Evolutionary conservation across 2,888 invertebrate species (phyloP).

Genomic region (Oscheius myriophilus): DNA sequence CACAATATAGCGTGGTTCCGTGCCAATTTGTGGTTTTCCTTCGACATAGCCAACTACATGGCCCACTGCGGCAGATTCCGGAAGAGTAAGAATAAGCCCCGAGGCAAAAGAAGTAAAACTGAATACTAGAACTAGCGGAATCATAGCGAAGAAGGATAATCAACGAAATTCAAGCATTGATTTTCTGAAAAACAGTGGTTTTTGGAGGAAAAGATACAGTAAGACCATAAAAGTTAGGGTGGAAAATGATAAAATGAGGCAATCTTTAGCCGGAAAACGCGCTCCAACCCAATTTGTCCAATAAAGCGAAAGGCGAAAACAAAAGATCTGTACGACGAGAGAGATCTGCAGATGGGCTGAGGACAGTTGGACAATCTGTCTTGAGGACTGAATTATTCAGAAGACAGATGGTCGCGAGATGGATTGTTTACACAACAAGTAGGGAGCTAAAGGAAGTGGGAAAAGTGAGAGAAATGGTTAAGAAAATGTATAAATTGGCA

Average conservation of each 20-base stretch:
- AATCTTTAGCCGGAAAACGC: constrained; percentile 1
- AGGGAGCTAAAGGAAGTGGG: no score
- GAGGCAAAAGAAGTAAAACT: no score
- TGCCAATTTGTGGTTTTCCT: constrained; percentile 36
- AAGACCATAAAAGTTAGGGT: background rate
- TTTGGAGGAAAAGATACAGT: background rate
- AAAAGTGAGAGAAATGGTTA: no score
- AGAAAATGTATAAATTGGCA: no score
- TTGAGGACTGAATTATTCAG: background rate
- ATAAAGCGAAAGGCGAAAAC: background rate
- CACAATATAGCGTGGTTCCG: constrained; percentile 55
- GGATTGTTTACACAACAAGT: no score
- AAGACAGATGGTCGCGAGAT: background rate
- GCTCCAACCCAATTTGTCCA: constrained; percentile 3
- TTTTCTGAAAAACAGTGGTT: background rate
- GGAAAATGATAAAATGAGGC: background rate
- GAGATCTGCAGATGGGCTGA: background rate
- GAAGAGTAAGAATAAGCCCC: background rate
- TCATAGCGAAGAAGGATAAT: background rate
- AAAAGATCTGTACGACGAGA: no score
- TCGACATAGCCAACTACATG: constrained; percentile 55
- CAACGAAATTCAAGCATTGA: background rate
- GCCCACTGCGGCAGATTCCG: constrained; percentile 57
- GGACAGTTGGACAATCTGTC: background rate
- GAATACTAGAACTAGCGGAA: constrained; percentile 2